Conservation (phyloP, 2,797 vertebrate genomes). For the Pantherophis alleghaniensis region DNA sequence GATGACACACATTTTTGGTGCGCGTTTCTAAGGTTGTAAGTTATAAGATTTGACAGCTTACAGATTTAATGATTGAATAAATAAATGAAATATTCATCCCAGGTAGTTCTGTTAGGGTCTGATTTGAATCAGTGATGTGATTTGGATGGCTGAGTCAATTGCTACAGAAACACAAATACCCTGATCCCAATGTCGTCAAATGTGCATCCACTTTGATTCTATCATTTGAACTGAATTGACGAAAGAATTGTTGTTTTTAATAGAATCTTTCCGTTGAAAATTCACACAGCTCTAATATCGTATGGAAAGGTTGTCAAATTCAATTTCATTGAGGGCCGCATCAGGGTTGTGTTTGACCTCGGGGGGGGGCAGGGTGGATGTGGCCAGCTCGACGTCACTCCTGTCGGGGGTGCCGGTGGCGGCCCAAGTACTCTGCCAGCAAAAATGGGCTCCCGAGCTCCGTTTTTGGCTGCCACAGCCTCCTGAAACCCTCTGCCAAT, state of each 20-base stretch:
- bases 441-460: too few relatives aligned
- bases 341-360: too few relatives aligned
- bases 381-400: too few relatives aligned
- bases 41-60: neutral
- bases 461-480: too few relatives aligned
- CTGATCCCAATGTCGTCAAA: neutral
- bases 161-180: neutral
- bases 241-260: neutral
- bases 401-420: too few relatives aligned
- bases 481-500: too few relatives aligned
- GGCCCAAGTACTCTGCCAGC: too few relatives aligned
- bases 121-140: neutral
- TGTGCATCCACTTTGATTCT: neutral
- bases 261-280: neutral
- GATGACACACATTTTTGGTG: neutral
- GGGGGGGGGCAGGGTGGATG: too few relatives aligned
- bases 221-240: neutral
- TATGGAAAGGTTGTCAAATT: too few relatives aligned
- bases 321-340: too few relatives aligned
- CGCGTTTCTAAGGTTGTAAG: neutral
- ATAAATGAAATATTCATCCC: neutral
- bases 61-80: neutral
- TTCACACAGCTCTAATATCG: neutral
- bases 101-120: neutral
- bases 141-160: neutral